These are phyloP conservation scores for Parasteatoda lunata DNA, from an alignment of 2,888 invertebrate genomes.

Conservation along the genomic window DNA sequence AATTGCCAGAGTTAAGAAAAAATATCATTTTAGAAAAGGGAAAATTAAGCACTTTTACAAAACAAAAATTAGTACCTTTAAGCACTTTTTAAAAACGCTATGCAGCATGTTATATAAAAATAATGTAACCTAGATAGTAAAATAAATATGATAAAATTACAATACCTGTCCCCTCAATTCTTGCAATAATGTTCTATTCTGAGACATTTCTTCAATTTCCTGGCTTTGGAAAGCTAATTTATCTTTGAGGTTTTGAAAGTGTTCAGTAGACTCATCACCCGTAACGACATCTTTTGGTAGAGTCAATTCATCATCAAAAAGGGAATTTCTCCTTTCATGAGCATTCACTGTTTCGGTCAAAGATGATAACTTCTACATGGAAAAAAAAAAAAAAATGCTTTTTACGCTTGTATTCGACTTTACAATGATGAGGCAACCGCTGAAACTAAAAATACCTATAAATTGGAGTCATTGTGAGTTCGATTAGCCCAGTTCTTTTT, in stretches of 20 bases:
- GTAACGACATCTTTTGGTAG: constrained; percentile 51
- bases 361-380: constrained; percentile 70
- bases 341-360: constrained; percentile 75
- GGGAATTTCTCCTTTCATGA: constrained; percentile 66
- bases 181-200: constrained; percentile 68
- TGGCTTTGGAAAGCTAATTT: constrained; percentile 73
- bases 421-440: not conserved
- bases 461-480: too few species aligned
- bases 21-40: too few species aligned
- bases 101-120: too few species aligned
- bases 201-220: constrained; percentile 66
- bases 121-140: too few species aligned
- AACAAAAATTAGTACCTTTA: too few species aligned
- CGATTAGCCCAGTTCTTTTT: too few species aligned
- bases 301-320: constrained; percentile 66
- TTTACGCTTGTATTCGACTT: not conserved
- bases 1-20: too few species aligned
- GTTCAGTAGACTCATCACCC: constrained; percentile 73
- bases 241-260: constrained; percentile 76
- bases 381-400: constrained; percentile 3
- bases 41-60: too few species aligned
- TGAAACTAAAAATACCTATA: not conserved
- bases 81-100: too few species aligned
- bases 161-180: constrained; percentile 70
- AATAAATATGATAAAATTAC: too few species aligned